A percentile compares a stretch with the other conserved stretches of the same genome.
Evolutionary conservation across 2,797 vertebrate genomes (phyloP).

Genomic region (Distichodus sexfasciatus): DNA sequence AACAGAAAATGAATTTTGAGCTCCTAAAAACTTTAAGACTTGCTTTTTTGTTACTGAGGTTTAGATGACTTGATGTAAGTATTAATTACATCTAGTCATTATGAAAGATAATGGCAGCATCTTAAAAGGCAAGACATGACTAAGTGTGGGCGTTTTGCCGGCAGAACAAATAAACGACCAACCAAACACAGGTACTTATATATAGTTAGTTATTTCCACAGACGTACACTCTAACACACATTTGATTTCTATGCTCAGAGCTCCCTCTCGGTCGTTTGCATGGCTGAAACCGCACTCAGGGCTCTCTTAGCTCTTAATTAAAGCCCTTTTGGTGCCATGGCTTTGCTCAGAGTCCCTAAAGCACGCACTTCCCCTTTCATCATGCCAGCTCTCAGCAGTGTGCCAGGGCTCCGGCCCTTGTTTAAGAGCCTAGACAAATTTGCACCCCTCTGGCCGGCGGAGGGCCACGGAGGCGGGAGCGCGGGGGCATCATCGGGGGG

Average conservation of each 20-base stretch:
- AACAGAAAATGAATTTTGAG: no score
- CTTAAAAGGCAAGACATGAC: no score
- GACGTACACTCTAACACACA: neutral
- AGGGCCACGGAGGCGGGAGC: neutral
- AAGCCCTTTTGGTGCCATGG: slow-evolving; percentile 34
- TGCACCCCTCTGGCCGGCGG: neutral
- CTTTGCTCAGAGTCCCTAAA: slow-evolving; percentile 31
- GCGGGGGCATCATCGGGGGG: slow-evolving; percentile 20
- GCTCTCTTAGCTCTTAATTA: slow-evolving; percentile 40
- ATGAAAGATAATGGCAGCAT: no score
- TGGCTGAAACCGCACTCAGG: slow-evolving; percentile 15
- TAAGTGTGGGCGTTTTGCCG: no score
- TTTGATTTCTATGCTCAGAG: slow-evolving; percentile 20
- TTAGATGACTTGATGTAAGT: no score
- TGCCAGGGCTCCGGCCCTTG: slow-evolving; percentile 25
- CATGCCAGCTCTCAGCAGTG: slow-evolving; percentile 22
- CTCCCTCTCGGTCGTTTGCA: slow-evolving; percentile 16
- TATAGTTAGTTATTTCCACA: no score
- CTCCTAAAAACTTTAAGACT: no score
- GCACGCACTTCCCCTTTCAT: slow-evolving; percentile 17
- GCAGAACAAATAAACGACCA: no score
- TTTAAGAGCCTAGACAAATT: slow-evolving; percentile 36
- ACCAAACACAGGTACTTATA: no score
- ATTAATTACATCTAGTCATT: no score
- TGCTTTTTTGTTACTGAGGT: no score